Evolutionary conservation across 2,113 vertebrate species (phyloP).

Genomic region (Tyrannus savana): DNA sequence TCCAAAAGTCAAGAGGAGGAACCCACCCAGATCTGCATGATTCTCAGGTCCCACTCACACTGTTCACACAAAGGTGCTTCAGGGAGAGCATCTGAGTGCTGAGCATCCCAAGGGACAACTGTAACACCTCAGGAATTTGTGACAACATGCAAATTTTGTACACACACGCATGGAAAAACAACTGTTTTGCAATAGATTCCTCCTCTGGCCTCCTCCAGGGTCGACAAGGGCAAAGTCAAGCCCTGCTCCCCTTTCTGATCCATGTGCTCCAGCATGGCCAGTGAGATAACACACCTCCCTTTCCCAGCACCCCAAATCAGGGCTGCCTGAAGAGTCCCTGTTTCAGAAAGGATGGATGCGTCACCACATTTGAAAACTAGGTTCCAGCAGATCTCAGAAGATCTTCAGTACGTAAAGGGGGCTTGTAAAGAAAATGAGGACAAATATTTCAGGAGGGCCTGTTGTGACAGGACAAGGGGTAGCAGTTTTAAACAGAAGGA

Average conservation of each 20-base stretch:
- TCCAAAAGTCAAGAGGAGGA: not conserved
- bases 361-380: not conserved
- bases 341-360: not conserved
- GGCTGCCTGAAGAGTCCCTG: not conserved
- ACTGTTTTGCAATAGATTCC: not conserved
- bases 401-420: not conserved
- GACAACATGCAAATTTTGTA: not conserved
- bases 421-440: not conserved
- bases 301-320: fast-evolving
- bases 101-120: not conserved
- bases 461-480: not conserved
- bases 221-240: fast-evolving
- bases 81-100: not conserved
- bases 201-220: not conserved
- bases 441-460: not conserved
- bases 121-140: not conserved
- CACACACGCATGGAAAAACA: fast-evolving
- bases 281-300: not conserved
- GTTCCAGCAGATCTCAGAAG: not conserved
- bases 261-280: fast-evolving
- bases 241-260: not conserved
- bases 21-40: fast-evolving
- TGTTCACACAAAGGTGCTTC: not conserved
- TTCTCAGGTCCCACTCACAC: not conserved
- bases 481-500: not conserved